Conservation (phyloP, 1,140 invertebrate genomes). For the Diachasma alloeum region DNA sequence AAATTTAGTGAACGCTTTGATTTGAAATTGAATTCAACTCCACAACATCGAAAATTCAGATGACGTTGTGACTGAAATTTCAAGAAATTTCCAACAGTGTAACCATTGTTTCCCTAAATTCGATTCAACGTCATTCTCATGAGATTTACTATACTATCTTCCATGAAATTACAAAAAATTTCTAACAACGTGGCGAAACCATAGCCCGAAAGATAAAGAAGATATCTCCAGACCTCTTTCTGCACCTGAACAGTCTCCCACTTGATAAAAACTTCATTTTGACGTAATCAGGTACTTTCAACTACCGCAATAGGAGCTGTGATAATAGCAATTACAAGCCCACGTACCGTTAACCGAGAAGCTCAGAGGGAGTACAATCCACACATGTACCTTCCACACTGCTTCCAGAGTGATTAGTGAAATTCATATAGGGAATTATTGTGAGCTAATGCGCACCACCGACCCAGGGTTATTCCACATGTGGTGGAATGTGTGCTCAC, state of each 20-base stretch:
- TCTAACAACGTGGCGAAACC: no score
- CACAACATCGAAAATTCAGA: no score
- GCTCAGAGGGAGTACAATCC: not conserved
- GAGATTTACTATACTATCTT: no score
- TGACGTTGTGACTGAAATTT: no score
- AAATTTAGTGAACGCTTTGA: no score
- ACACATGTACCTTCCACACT: not conserved
- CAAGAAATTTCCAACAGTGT: no score
- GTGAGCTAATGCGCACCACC: conserved; percentile 20
- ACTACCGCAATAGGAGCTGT: conserved; percentile 23
- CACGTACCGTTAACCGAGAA: conserved; percentile 5
- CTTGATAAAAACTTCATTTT: not conserved
- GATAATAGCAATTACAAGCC: conserved; percentile 32
- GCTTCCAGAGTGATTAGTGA: conserved; percentile 30
- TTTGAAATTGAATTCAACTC: no score
- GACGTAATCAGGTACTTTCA: not conserved
- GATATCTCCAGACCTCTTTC: no score
- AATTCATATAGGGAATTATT: conserved; percentile 33
- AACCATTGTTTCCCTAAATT: no score
- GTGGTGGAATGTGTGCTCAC: conserved; percentile 1
- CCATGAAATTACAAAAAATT: no score
- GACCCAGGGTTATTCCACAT: not conserved
- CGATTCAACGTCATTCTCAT: no score
- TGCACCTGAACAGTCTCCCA: not conserved
- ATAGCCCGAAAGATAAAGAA: no score